Evolutionary conservation across 2,797 vertebrate genomes (phyloP).

Genomic region (Myripristis jacobus): DNA sequence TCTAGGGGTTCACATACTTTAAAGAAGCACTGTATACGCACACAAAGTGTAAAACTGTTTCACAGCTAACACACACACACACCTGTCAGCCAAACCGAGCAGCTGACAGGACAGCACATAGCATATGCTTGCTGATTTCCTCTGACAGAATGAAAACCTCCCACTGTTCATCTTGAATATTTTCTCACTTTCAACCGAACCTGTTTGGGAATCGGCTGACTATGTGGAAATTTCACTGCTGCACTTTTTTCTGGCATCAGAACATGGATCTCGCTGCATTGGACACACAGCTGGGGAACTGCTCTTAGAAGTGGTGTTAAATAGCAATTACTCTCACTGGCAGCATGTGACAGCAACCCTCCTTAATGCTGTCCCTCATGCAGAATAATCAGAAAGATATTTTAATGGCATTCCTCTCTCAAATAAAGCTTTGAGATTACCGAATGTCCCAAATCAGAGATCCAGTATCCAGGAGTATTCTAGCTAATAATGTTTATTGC

Average conservation of each 20-base stretch:
- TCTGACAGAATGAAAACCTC: constrained; percentile 2
- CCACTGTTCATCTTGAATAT: constrained; percentile 6
- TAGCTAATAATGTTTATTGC: neutral
- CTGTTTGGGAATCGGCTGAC: neutral
- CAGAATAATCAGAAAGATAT: neutral
- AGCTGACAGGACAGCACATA: constrained; percentile 34
- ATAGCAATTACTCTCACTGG: neutral
- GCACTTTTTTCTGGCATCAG: neutral
- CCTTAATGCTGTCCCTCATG: neutral
- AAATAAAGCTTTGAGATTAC: neutral
- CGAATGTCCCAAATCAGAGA: neutral
- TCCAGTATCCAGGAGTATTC: neutral
- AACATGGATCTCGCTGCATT: neutral
- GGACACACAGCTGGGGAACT: neutral
- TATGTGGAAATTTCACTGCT: neutral
- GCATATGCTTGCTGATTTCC: constrained; percentile 12
- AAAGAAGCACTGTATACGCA: too few species aligned
- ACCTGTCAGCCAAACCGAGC: constrained; percentile 1
- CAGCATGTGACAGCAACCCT: neutral
- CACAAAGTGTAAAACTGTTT: constrained; percentile 9
- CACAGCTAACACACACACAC: constrained; percentile 3
- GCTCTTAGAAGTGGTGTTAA: neutral
- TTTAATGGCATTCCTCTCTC: neutral
- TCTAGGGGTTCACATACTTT: too few species aligned
- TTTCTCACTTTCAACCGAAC: constrained; percentile 5